Evolutionary conservation across 1,140 invertebrate genomes (phyloP).

Genomic region (Drosophila sturtevanti): DNA sequence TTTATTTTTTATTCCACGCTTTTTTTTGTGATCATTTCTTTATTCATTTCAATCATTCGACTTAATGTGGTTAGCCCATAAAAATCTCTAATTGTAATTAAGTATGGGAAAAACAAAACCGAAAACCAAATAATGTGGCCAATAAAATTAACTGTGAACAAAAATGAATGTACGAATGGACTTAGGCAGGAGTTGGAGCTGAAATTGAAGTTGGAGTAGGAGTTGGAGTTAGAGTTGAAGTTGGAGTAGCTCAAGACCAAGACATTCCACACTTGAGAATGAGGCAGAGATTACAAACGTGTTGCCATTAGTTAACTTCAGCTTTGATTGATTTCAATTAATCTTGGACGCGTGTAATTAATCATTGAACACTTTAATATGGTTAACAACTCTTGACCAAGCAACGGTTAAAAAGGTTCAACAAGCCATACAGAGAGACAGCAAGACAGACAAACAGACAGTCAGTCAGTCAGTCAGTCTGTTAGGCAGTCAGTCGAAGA

Average conservation of each 20-base stretch:
- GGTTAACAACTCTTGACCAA: constrained; percentile 82
- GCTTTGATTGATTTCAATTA: constrained; percentile 83
- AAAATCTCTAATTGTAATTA: constrained; percentile 72
- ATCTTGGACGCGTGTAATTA: constrained; percentile 83
- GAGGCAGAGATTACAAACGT: constrained; percentile 77
- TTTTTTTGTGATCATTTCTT: not conserved
- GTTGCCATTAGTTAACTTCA: constrained; percentile 83
- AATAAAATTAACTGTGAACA: constrained; percentile 57
- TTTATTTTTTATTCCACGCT: not conserved
- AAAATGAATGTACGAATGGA: constrained; percentile 26
- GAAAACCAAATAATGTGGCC: constrained; percentile 48
- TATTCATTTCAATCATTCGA: constrained; percentile 21
- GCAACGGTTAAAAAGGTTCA: constrained; percentile 82
- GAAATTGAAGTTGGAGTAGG: constrained; percentile 26
- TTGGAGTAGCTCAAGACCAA: constrained; percentile 28
- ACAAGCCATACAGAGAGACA: constrained; percentile 52
- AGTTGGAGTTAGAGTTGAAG: constrained; percentile 22
- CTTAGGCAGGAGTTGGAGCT: constrained; percentile 6
- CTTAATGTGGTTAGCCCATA: constrained; percentile 51
- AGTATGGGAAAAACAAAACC: constrained; percentile 61
- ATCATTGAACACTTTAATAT: constrained; percentile 83
- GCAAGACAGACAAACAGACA: constrained; percentile 20
- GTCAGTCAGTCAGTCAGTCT: constrained; percentile 3
- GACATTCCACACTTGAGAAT: constrained; percentile 53
- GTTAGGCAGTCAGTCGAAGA: constrained; percentile 7